A percentile compares a stretch with the other conserved stretches of the same genome.
Conservation (phyloP, 2,797 vertebrate species). For the Chelon labrosus region DNA sequence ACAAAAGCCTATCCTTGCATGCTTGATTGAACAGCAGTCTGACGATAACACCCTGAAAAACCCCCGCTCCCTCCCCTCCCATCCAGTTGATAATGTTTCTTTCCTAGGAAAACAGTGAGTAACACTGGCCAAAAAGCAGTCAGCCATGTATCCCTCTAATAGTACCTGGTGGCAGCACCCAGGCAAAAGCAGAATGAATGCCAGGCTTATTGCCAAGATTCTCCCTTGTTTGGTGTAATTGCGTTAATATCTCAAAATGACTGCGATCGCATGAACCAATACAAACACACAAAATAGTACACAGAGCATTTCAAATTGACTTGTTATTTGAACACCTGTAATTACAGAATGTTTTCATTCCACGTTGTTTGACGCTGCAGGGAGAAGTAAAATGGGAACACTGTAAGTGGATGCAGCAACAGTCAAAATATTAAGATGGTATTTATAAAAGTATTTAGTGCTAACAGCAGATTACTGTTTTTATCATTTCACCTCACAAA, state of each 20-base stretch:
- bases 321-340: not conserved
- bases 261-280: not conserved
- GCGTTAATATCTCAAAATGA: constrained; percentile 4
- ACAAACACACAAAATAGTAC: not conserved
- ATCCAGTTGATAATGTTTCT: not conserved
- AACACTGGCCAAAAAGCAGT: not conserved
- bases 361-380: not conserved
- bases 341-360: not conserved
- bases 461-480: too few species aligned
- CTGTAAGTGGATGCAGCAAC: too few species aligned
- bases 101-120: not conserved
- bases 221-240: constrained; percentile 15
- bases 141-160: not conserved
- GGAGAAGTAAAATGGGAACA: not conserved
- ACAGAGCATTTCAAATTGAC: not conserved
- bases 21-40: not conserved
- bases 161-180: not conserved
- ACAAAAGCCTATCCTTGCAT: not conserved
- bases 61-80: not conserved
- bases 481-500: too few species aligned
- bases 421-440: too few species aligned
- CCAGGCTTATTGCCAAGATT: not conserved
- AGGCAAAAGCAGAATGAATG: not conserved
- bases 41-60: not conserved
- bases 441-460: too few species aligned